Percentiles rank a stretch among this genome's conserved stretches.
Conservation (phyloP, 2,113 vertebrate species). For the Macquaria ambigua region DNA sequence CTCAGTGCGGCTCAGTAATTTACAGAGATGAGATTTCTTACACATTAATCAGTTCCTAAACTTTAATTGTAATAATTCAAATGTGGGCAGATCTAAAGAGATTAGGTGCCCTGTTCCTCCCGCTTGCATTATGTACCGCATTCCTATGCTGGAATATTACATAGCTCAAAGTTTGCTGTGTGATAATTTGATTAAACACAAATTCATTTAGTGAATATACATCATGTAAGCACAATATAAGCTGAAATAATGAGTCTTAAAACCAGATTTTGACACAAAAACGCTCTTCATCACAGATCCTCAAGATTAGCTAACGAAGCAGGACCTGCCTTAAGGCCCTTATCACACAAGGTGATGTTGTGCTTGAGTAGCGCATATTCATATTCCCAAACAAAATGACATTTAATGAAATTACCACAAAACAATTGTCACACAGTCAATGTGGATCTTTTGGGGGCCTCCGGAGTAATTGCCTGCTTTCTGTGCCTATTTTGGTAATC, state of each 20-base stretch:
- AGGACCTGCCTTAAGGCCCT: background rate
- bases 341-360: background rate
- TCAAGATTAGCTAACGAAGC: background rate
- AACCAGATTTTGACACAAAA: background rate
- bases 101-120: background rate
- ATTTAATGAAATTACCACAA: background rate
- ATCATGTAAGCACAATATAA: background rate
- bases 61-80: too few relatives aligned
- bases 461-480: too few relatives aligned
- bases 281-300: too few relatives aligned
- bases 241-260: background rate
- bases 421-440: background rate
- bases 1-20: background rate
- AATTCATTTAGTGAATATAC: background rate
- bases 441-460: background rate
- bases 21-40: background rate
- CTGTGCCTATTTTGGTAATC: background rate
- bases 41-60: background rate
- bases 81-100: too few relatives aligned
- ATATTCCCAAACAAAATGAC: background rate
- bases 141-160: background rate
- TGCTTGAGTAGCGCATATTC: background rate
- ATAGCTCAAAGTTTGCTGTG: background rate
- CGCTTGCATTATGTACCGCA: background rate
- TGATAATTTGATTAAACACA: background rate